phyloP scores from a whole-genome alignment of 1,140 invertebrate species.

The Adelges cooleyi region DNA sequence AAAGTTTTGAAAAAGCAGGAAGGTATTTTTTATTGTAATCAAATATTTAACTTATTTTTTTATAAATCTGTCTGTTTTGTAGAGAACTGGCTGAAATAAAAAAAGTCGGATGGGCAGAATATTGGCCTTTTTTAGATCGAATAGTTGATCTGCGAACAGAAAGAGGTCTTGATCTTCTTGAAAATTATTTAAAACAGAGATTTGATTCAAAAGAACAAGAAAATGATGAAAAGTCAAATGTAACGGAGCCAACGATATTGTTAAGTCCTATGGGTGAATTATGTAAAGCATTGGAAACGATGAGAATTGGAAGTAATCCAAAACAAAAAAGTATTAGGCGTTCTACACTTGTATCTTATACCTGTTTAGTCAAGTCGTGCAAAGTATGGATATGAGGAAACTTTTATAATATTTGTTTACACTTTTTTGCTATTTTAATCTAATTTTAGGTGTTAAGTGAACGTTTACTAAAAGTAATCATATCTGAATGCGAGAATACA shows the following conservation, averaged over 20 bases:
- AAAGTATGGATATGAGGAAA: no score
- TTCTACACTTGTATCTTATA: conserved; percentile 7
- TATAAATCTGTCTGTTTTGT: conserved; percentile 31
- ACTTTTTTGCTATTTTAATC: no score
- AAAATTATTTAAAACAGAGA: conserved; percentile 55
- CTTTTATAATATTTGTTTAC: no score
- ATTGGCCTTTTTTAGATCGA: conserved; percentile 74
- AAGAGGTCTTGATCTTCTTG: conserved; percentile 59
- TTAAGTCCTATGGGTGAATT: conserved; percentile 46
- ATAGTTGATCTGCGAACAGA: conserved; percentile 60
- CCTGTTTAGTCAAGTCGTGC: conserved; percentile 7
- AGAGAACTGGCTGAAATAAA: conserved; percentile 62
- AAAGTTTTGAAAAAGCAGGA: conserved; percentile 72
- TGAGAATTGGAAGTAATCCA: background rate
- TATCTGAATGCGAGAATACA: background rate
- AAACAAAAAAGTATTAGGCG: background rate
- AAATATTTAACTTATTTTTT: conserved; percentile 3
- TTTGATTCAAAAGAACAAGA: conserved; percentile 29
- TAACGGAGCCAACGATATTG: background rate
- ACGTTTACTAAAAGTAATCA: conserved; percentile 5
- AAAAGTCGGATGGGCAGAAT: conserved; percentile 75
- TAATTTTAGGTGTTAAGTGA: conserved; percentile 14
- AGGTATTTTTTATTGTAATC: no score
- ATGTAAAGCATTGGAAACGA: conserved; percentile 40
- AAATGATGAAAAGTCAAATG: background rate